phyloP scores from a whole-genome alignment of 2,113 vertebrate species.

The Scomber scombrus region DNA sequence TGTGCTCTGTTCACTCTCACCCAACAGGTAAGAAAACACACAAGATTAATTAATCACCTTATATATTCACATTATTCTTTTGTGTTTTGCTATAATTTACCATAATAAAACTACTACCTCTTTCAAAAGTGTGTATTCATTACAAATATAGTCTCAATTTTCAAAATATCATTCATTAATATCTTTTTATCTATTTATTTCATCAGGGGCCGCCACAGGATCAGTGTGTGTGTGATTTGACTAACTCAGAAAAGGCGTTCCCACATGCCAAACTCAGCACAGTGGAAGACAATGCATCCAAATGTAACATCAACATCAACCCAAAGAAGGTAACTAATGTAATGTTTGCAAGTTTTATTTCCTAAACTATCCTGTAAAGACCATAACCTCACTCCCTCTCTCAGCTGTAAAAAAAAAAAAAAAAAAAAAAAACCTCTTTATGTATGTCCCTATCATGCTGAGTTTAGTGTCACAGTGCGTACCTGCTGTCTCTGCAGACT shows the following conservation, averaged over 20 bases:
- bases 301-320: conserved; percentile 67
- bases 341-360: background rate
- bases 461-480: accelerated
- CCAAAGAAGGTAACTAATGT: conserved; percentile 66
- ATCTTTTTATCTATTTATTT: background rate
- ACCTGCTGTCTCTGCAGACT: conserved; percentile 54
- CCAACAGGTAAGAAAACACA: conserved; percentile 71
- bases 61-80: too few species aligned
- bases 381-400: background rate
- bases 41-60: conserved; percentile 12
- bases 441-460: too few species aligned
- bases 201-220: conserved; percentile 24
- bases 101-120: too few species aligned
- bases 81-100: too few species aligned
- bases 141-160: too few species aligned
- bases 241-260: conserved; percentile 57
- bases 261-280: conserved; percentile 68
- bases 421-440: background rate
- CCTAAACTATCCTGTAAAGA: background rate
- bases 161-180: background rate
- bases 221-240: conserved; percentile 78
- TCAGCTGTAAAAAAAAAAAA: background rate
- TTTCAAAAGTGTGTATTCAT: too few species aligned
- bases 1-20: conserved; percentile 52
- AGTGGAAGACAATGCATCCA: conserved; percentile 15